Conservation (phyloP, 2,888 invertebrate genomes). For the Acanthococcus lagerstroemiae region DNA sequence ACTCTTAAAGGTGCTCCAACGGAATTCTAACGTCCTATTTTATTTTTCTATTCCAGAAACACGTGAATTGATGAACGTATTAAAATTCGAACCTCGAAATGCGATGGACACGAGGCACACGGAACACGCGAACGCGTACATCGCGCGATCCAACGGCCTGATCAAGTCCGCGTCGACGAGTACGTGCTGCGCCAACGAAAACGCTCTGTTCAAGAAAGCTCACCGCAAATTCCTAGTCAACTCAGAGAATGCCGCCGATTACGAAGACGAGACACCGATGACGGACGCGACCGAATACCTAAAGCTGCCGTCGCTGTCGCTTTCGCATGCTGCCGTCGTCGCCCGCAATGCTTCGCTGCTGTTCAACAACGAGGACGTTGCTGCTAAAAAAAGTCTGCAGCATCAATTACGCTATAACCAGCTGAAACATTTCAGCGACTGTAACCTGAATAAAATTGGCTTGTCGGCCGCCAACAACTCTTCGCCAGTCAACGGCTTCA, state of each 20-base stretch:
- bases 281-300: background rate
- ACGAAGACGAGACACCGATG: background rate
- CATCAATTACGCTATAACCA: background rate
- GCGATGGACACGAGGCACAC: background rate
- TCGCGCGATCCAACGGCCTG: background rate
- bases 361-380: background rate
- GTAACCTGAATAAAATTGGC: background rate
- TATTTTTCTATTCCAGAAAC: background rate
- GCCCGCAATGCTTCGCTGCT: background rate
- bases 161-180: constrained; percentile 8
- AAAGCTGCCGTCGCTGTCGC: background rate
- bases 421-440: background rate
- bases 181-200: constrained; percentile 6
- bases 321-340: background rate
- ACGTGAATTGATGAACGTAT: background rate
- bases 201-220: background rate
- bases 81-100: background rate
- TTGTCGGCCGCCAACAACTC: background rate
- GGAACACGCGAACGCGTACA: background rate
- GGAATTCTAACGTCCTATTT: background rate
- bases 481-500: no score
- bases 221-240: background rate
- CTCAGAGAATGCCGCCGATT: background rate
- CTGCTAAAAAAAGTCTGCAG: background rate
- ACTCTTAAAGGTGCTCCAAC: no score